Base-by-base conservation (phyloP, 2,888 invertebrate genomes). In the Xanthostigma xanthostigma region DNA sequence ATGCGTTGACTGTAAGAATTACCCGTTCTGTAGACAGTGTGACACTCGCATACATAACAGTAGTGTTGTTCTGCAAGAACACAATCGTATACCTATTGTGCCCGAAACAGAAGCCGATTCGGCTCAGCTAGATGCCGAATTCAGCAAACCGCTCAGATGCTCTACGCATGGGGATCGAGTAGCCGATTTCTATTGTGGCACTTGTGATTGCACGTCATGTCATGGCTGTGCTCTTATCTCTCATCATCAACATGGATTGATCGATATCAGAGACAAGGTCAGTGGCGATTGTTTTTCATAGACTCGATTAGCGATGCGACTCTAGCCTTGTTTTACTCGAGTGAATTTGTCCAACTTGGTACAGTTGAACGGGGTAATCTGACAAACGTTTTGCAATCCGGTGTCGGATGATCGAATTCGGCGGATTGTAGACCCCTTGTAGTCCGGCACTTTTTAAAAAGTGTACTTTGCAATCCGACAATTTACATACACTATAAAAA, bases 181-280 rank as follows among this genome's bases (percentile, higher is more conserved):
- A 2, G 33, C 63, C 17, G 68, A 67, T 13, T 67, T 69, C 55
- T 62, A 59, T 49, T 74, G 74, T 51, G 57, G 55, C 3, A 56
- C 60, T 10, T 73, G 74, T 54, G 50, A 62, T n/a, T 44, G 52
- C 27, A 53, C 58, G 2, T 54, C 59, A 2, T 74, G 73, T 50
- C 62, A 66, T n/a, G 64, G 66, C 44, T 73, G 73, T 51, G 58
- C 64, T 46, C 37, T 71, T 8, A 52, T 57, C 1, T 53, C 51
- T 1, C 73, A 73, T 54, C 56, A 55, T 2, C 59, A 58, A 1
- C 72, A 73, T 53, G 51, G 53, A 1, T 56, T 59, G 38, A 47
- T 59, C 0, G 37, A 57, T 27, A 50, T 67, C 12, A 42, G 52
- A 1, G 54, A 61, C 44, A 59, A 66, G 64, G 72, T 72, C 58